Evolutionary conservation across 2,797 vertebrate species (phyloP).

Genomic region (Enteromius mattozi): DNA sequence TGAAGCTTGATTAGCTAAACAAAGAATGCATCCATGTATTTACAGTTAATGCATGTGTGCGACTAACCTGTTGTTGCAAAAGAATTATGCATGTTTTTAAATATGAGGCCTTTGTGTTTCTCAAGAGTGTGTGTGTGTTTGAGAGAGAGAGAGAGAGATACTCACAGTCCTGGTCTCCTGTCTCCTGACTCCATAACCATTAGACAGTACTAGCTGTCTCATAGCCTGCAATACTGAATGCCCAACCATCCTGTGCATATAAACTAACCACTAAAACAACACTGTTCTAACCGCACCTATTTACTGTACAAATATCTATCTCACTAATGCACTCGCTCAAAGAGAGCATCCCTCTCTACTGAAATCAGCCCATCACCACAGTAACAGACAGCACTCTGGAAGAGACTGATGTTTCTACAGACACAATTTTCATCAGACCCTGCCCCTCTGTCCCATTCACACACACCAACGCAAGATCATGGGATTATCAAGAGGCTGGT

Average conservation of each 20-base stretch:
- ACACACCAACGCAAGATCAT: constrained; percentile 36
- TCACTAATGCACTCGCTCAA: constrained; percentile 2
- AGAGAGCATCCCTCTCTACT: constrained; percentile 33
- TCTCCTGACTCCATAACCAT: constrained; percentile 93
- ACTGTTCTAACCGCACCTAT: not conserved
- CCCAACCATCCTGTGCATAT: constrained; percentile 44
- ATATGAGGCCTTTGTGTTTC: not conserved
- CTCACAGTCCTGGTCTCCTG: constrained; percentile 95
- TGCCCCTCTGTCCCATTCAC: constrained; percentile 20
- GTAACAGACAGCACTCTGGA: constrained; percentile 52
- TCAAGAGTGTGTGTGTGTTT: not conserved
- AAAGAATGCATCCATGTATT: constrained; percentile 2
- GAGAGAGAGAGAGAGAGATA: constrained; percentile 68
- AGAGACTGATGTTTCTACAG: constrained; percentile 6
- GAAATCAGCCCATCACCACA: constrained; percentile 49
- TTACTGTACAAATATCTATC: constrained; percentile 3
- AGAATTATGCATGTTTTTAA: not conserved
- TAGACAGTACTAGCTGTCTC: constrained; percentile 94
- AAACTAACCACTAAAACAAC: constrained; percentile 12
- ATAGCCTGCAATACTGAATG: constrained; percentile 73
- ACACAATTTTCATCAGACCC: constrained; percentile 46
- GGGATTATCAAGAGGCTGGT: constrained; percentile 40
- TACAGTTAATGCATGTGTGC: not conserved
- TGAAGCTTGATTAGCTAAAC: not conserved
- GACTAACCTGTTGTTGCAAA: not conserved